Base-by-base conservation (phyloP, 2,113 vertebrate genomes). In the Platichthys flesus region DNA sequence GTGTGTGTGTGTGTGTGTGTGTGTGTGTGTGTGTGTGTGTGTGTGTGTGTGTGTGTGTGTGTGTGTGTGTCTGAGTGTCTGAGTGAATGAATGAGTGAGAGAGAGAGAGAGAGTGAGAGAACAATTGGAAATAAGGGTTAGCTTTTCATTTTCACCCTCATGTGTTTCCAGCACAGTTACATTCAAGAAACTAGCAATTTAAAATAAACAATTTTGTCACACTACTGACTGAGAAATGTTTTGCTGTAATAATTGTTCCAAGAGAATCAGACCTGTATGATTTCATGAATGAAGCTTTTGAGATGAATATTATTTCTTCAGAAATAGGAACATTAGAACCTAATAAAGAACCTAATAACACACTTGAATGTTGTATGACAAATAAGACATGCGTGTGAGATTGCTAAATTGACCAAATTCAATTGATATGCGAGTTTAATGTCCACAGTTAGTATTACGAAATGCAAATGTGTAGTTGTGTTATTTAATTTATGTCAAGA, bases 91-190 rank as follows among this genome's bases (percentile, higher is more conserved):
- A 54, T 7, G 31, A 31, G 26, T 59, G 49, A 15, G 61, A 52
- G 47, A 59, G 40, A 70, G 51, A 31, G 67, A 67, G 55, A 47
- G 58, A 47, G 51, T 10, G 28, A 61, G 3, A 54, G 37, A 42
- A 47, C 12, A 56, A 66, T 35, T 13, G 28, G n/a, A 62, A 52
- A 40, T 12, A 52, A n/a, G 5, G 59, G 70, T 79, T 51, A 70
- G 49, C 68, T 76, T 81, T 65, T 49, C 65, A 80, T 82, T 79
- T 81, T 66, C 56, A 80, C 1, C 45, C 0, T 16, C 3, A 1
- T 47, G 45, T 51, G 15, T 51, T 16, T 18, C 49, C n/a, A 51
- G n/a, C 49, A 18, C 10, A 51, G 49, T 7, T 2, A 45, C 42
- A 45, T 12, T 45, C 42, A 45, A 0, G 8, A 51, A 51, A 8